Evolutionary conservation across 2,797 vertebrate genomes (phyloP), one percentile per base, ranked within the genome.

Genomic region (Antennarius maculatus): DNA sequence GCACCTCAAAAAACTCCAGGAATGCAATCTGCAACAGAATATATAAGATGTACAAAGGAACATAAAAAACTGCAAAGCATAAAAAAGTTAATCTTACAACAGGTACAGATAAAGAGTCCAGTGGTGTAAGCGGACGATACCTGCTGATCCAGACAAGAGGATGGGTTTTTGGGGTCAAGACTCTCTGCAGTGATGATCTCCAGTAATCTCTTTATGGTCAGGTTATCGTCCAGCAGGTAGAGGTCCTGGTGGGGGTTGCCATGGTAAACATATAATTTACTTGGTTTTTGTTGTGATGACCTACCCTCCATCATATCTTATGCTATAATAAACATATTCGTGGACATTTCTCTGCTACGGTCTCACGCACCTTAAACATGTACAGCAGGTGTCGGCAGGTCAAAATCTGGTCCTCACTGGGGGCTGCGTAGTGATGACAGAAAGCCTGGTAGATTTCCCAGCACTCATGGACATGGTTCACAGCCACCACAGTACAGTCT

Each of bases 1-100:
- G 91, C 12, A 94, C 93, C 80, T 98, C 97, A 10, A 96, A 94
- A 86, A 98, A 98, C 66, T 99, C 97, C 71, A 99, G 93, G 87
- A 98, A 98, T 1, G 94, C 94, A 47, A 99, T 82, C 97, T 99
- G 84, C 16, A 90, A 54, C 12, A 16, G 15, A 45, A 48, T 58
- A 1, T 15, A 10, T 2, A 8, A 28, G 3, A 8, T 5, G 31
- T 1, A 8, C 28, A 14, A 12, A 2, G 2, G 5, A 62, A 13
- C 1, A 50, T 1, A 34, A 17, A 54, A 8, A 29, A 10, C 6
- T 11, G 37, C 7, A 2, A 42, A 50, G 43, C 5, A 10, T 2
- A 37, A 14, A 17, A 0, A 17, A 16, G 37, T 11, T 14, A 11
- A 39, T 46, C 54, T 15, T 15, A 23, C 10, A 41, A 5, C 23